Percentiles rank a stretch among this genome's conserved stretches.
These are phyloP conservation scores for Heliconius congener DNA, from an alignment of 1,140 invertebrate species.

Conservation along the genomic window DNA sequence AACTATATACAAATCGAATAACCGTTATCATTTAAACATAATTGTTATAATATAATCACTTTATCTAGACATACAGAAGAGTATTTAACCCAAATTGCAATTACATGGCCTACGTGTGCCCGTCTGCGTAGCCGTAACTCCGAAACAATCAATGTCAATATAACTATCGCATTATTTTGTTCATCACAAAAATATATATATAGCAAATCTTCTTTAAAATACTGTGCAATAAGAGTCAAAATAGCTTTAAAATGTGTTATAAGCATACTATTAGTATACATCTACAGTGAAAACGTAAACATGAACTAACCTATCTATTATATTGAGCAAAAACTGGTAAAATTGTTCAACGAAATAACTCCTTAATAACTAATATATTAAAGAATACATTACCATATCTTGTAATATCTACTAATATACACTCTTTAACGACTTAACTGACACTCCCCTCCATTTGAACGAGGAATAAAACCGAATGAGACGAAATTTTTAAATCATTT, in stretches of 20 bases:
- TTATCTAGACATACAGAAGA: constrained; percentile 36
- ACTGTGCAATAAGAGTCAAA: constrained; percentile 24
- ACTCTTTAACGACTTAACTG: constrained; percentile 8
- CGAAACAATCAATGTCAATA: constrained; percentile 38
- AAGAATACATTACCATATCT: neutral
- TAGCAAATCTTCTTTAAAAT: constrained; percentile 11
- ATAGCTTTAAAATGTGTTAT: constrained; percentile 20
- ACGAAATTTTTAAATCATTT: constrained; percentile 53
- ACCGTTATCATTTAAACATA: constrained; percentile 40
- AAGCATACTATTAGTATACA: constrained; percentile 18
- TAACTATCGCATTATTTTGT: constrained; percentile 40
- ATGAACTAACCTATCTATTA: constrained; percentile 36
- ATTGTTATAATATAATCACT: constrained; percentile 37
- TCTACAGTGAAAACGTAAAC: constrained; percentile 37
- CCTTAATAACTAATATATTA: neutral
- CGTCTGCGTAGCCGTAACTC: constrained; percentile 37
- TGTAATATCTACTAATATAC: neutral
- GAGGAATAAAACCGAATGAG: constrained; percentile 56
- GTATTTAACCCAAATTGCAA: constrained; percentile 56
- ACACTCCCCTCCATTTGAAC: constrained; percentile 37
- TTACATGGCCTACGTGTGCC: constrained; percentile 48
- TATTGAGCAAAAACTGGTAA: neutral
- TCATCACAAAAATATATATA: constrained; percentile 34
- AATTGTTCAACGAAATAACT: neutral
- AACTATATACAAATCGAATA: constrained; percentile 41